Base-by-base conservation (phyloP, 2,888 invertebrate genomes). In the Eurois occulta region DNA sequence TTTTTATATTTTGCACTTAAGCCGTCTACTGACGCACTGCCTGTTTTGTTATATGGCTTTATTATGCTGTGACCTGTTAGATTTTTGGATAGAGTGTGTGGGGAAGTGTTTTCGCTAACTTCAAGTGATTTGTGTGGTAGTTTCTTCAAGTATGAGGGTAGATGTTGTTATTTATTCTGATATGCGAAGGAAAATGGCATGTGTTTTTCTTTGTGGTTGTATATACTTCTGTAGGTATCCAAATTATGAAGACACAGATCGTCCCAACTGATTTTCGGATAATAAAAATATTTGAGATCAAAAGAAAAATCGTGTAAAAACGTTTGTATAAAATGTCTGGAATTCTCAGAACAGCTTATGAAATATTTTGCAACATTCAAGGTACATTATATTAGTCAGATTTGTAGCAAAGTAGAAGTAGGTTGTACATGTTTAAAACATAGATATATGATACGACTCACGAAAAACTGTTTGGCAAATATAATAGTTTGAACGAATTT, bases 1-100 rank as follows among this genome's bases (percentile, higher is more conserved):
- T 83, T 83, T 85, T 89, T 81, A 86, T 87, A 88, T 88, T 70
- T 86, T 87, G 84, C 82, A 84, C 77, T 83, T 79, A 80, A 83
- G 28, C 80, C 72, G 64, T 75, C 74, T 66, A 64, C 72, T 68
- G 55, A 62, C 67, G 68, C 84, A 75, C 75, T 73, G 76, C 58
- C 72, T 82, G 82, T 80, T 80, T 80, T 74, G 76, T 78, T 81
- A 78, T 78, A 88, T 78, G 43, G 68, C 67, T 88, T 77, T 88
- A 82, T 86, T 88, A 88, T 87, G 43, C 87, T 75, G 75, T 71
- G 81, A 71, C 78, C 86, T 70, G 84, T 78, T 76, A 84, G 65
- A 62, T 60, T 82, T 78, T 86, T 86, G 80, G 75, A 75, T 83
- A 32, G 55, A 74, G 55, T 48, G 78, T 70, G 75, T 78, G 66